These are phyloP conservation scores for Archegozetes longisetosus DNA, from an alignment of 1,140 invertebrate genomes.

Conservation along the genomic window DNA sequence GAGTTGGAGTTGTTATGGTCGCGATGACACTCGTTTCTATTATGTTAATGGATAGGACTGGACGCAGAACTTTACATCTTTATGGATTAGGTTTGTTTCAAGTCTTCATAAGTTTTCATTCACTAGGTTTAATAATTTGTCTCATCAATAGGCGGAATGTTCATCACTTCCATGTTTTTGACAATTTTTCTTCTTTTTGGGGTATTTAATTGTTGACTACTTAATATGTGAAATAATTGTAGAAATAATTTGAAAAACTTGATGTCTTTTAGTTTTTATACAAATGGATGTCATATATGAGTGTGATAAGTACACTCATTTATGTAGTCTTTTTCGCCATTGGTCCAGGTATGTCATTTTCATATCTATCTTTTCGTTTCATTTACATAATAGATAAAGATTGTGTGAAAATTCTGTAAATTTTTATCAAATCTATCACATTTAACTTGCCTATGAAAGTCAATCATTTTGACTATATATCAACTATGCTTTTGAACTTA, in stretches of 20 bases:
- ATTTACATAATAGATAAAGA: too few species aligned
- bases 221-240: not conserved
- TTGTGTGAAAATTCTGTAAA: too few species aligned
- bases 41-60: constrained; percentile 86
- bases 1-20: constrained; percentile 92
- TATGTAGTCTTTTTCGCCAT: constrained; percentile 96
- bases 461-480: too few species aligned
- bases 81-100: constrained; percentile 47
- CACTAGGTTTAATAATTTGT: not conserved
- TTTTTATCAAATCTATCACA: too few species aligned
- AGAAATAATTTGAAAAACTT: not conserved
- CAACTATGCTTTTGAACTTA: too few species aligned
- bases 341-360: constrained; percentile 54
- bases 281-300: constrained; percentile 86
- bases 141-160: constrained; percentile 58
- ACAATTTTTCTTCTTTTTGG: constrained; percentile 88
- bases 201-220: constrained; percentile 34
- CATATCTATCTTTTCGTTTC: too few species aligned
- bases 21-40: constrained; percentile 88
- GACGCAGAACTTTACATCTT: constrained; percentile 79
- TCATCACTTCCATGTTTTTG: constrained; percentile 91
- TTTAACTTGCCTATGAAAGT: too few species aligned
- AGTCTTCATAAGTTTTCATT: not conserved
- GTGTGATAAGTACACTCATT: constrained; percentile 75
- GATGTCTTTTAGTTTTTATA: not conserved